phyloP scores from a whole-genome alignment of 1,140 invertebrate genomes.

The Scaptomyza hsui region DNA sequence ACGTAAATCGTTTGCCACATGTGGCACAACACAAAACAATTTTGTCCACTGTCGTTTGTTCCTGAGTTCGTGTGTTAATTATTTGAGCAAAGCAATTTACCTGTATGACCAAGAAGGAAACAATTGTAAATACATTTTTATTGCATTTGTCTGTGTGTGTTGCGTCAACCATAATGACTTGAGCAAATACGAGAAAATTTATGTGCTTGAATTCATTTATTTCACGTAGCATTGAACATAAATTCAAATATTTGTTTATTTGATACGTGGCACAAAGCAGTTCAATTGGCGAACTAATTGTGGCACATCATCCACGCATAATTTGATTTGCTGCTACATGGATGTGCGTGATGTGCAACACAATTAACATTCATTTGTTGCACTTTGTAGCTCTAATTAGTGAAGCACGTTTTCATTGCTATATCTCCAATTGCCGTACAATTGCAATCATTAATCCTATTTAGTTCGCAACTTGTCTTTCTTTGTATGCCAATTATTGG shows the following conservation, averaged over 20 bases:
- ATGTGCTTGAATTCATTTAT: no score
- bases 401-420: neutral
- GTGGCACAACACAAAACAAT: neutral
- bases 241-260: no score
- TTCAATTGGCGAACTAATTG: neutral
- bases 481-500: constrained; percentile 4
- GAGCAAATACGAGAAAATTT: neutral
- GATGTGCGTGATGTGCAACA: neutral
- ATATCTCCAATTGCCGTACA: neutral
- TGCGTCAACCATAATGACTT: neutral
- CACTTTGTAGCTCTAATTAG: neutral
- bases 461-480: neutral
- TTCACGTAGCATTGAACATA: no score
- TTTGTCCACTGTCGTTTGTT: neutral
- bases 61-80: no score
- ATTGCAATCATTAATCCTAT: neutral
- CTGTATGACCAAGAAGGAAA: neutral
- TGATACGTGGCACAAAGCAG: no score
- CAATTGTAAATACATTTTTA: neutral
- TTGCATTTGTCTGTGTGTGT: neutral
- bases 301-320: neutral
- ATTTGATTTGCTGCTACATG: neutral
- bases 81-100: neutral
- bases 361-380: neutral
- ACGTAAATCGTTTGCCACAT: no score